Evolutionary conservation across 2,113 vertebrate species (phyloP), one percentile per base, ranked within the genome.

Genomic region (Origma solitaria): DNA sequence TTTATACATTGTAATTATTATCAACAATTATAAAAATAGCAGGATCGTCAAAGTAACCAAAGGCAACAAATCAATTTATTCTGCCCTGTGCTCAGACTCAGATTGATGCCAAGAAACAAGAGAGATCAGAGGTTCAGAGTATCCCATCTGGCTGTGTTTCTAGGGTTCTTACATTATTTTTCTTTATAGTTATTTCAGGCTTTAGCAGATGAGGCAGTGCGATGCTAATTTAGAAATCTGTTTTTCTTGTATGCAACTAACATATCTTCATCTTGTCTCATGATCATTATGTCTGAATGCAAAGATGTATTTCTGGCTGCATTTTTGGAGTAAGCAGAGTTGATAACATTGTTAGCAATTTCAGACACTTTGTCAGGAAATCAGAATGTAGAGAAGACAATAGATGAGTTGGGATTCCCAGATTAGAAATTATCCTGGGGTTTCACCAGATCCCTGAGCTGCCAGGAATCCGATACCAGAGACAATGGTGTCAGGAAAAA

Each of bases 101-200:
- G 21, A 80, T 2, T 14, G 21, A 71, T 89, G 88, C 92, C 76
- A 91, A 54, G 85, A 78, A 88, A 70, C 40, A 73, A 73, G 58
- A 60, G 62, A 86, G 54, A 73, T 90, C 68, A 83, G 51, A 80
- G 47, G 66, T 89, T 90, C 62, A 86, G 58, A 85, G 45, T 70
- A 94, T 82, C 78, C 87, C 85, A 90, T 93, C 85, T 96, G 95
- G 62, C 62, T 79, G 27, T 79, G 58, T 77, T 94, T 93, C 57
- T 86, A 65, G 75, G 23, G 47, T 92, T 90, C 82, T 77, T 70
- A 54, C 35, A 56, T 83, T 87, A 13, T 86, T 83, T 94, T 95
- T 90, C 91, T 90, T 92, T 58, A n/a, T 45, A 65, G 87, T 94
- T 96, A 94, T 92, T 96, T 94, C 85, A 86, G 79, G 87, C 79